A percentile compares a stretch with the other conserved stretches of the same genome.
These are phyloP conservation scores for Tromatobia lineatoria DNA, from an alignment of 2,888 invertebrate genomes.

Conservation along the genomic window DNA sequence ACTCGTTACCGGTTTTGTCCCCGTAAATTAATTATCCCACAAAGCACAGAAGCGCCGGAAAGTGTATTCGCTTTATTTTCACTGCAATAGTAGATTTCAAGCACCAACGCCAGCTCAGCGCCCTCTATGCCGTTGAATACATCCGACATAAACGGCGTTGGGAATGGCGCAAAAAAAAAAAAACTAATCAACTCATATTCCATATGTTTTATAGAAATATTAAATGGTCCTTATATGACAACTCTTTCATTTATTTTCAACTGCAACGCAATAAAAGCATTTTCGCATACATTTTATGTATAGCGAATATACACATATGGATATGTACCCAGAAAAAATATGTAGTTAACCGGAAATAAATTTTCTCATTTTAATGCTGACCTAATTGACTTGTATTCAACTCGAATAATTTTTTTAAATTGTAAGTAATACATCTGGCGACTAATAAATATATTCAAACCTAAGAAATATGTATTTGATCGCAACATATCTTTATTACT, in stretches of 20 bases:
- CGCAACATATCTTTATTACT: too few species aligned
- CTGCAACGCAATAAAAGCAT: neutral
- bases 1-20: conserved; percentile 82
- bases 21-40: conserved; percentile 80
- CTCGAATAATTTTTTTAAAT: too few species aligned
- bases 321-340: too few species aligned
- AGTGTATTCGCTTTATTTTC: conserved; percentile 72
- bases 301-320: too few species aligned
- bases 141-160: conserved; percentile 30
- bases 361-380: too few species aligned
- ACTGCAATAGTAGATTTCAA: conserved; percentile 52
- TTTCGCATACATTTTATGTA: too few species aligned
- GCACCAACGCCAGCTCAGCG: conserved; percentile 43
- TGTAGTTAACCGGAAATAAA: too few species aligned
- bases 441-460: too few species aligned
- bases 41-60: conserved; percentile 50
- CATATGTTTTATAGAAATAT: conserved; percentile 41
- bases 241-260: conserved; percentile 3
- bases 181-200: conserved; percentile 68
- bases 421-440: too few species aligned
- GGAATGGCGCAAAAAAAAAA: conserved; percentile 60
- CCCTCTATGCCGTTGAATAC: conserved; percentile 32
- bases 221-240: neutral
- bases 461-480: too few species aligned
- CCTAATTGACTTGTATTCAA: too few species aligned